Base-by-base conservation (phyloP, 2,113 vertebrate species). In the Dasyornis broadbenti region DNA sequence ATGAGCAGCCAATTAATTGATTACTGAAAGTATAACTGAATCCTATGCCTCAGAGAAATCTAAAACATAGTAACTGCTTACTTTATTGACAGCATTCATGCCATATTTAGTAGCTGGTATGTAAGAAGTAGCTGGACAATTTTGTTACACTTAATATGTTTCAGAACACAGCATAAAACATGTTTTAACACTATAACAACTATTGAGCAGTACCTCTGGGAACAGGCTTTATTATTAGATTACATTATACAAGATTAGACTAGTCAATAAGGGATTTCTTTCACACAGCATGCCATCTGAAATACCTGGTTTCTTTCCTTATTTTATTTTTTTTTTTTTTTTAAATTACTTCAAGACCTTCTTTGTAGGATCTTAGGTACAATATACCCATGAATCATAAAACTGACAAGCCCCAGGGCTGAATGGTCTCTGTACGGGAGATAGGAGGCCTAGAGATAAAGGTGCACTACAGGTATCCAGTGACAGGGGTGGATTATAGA, bases 381-480 rank as follows among this genome's bases (percentile, higher is more conserved):
- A 97, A 97, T 98, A 98, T 95, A 94, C 50, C 96, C 96, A 97
- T 97, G 96, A 97, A 98, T 98, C 98, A 98, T 97, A 98, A 97
- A 97, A 96, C 49, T 97, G 97, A 97, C 97, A 98, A 97, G 97
- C 97, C 94, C 91, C 87, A 90, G 95, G 97, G 97, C 96, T 94
- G 96, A 95, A 45, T 90, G 95, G 90, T 88, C 86, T 95, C 94
- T 80, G 75, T 96, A 87, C 42, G 8, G 96, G 86, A 97, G 97
- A 98, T 95, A 89, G 9, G 82, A 96, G 76, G 95, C 94, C 95
- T 70, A 93, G 96, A 96, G 97, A 97, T 97, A 96, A 98, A 98
- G 97, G 95, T 96, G 71, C 91, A 94, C 92, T 91, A 96, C 96
- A 98, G 97, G 96, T 97, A 94, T 82, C 82, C 69, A 42, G 92